These are phyloP conservation scores for Vidua macroura DNA, from an alignment of 2,113 vertebrate genomes.

Conservation along the genomic window DNA sequence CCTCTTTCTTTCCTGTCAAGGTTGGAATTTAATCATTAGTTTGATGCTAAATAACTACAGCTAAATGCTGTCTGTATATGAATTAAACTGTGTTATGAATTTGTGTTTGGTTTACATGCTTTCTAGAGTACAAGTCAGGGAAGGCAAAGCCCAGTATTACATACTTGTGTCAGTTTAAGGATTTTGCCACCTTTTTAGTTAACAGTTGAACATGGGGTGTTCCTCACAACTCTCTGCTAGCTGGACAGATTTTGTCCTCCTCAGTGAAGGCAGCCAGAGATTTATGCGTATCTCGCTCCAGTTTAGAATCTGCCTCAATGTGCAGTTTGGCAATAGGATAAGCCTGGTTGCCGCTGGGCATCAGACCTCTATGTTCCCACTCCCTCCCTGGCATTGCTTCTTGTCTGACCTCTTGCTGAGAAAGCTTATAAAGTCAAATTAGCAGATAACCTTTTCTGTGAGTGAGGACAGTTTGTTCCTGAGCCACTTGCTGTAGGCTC, in stretches of 20 bases:
- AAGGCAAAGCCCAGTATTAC: neutral
- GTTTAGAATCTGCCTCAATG: neutral
- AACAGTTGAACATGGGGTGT: neutral
- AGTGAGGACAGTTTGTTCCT: neutral
- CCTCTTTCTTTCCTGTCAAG: neutral
- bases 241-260: neutral
- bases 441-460: neutral
- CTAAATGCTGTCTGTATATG: neutral
- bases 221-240: neutral
- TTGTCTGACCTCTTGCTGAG: neutral
- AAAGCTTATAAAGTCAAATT: neutral
- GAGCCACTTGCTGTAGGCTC: neutral
- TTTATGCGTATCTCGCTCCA: fast-evolving
- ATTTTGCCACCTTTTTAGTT: neutral
- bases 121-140: neutral
- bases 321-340: neutral
- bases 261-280: neutral
- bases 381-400: neutral
- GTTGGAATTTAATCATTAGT: neutral
- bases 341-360: neutral
- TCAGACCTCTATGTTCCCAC: neutral
- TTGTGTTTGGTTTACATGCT: neutral
- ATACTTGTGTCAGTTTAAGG: neutral
- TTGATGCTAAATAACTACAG: neutral
- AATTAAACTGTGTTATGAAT: neutral